These are phyloP conservation scores for Diplolepis rosae DNA, from an alignment of 2,888 invertebrate species.

Conservation along the genomic window DNA sequence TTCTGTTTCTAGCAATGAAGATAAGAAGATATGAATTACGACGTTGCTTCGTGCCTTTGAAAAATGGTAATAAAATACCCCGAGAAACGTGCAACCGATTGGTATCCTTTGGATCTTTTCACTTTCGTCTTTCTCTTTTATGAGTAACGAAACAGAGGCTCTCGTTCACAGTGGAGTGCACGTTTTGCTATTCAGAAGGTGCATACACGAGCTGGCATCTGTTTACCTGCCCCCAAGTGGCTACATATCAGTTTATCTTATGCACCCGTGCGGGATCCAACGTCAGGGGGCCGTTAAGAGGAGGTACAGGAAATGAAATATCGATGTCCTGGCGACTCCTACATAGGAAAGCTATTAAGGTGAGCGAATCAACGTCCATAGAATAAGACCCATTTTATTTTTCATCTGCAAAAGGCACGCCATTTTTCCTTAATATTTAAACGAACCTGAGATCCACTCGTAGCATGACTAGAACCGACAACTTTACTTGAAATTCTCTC, in stretches of 20 bases:
- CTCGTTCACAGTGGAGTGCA: conserved; percentile 24
- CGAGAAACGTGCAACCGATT: conserved; percentile 28
- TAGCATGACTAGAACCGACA: conserved; percentile 39
- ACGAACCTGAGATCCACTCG: conserved; percentile 36
- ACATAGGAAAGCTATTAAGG: conserved; percentile 60
- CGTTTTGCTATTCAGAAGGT: conserved; percentile 21
- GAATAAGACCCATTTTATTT: conserved; percentile 35
- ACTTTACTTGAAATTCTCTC: conserved; percentile 23
- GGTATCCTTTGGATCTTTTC: conserved; percentile 30
- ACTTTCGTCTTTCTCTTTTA: conserved; percentile 29
- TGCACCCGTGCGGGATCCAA: conserved; percentile 24
- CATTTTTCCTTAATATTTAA: conserved; percentile 43
- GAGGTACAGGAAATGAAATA: conserved; percentile 56
- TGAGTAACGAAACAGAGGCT: conserved; percentile 15
- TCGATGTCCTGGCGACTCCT: conserved; percentile 55
- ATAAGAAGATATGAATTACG: conserved; percentile 30
- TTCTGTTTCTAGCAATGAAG: conserved; percentile 1
- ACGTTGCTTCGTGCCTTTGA: conserved; percentile 17
- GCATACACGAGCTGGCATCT: conserved; percentile 23
- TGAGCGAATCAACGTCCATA: conserved; percentile 31
- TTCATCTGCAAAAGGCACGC: conserved; percentile 36
- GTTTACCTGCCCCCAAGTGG: conserved; percentile 25
- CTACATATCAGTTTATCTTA: conserved; percentile 27
- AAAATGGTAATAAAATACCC: conserved; percentile 29
- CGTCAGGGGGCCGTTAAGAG: conserved; percentile 24